Evolutionary conservation across 2,888 invertebrate genomes (phyloP).

Genomic region (Brachyptera putata): DNA sequence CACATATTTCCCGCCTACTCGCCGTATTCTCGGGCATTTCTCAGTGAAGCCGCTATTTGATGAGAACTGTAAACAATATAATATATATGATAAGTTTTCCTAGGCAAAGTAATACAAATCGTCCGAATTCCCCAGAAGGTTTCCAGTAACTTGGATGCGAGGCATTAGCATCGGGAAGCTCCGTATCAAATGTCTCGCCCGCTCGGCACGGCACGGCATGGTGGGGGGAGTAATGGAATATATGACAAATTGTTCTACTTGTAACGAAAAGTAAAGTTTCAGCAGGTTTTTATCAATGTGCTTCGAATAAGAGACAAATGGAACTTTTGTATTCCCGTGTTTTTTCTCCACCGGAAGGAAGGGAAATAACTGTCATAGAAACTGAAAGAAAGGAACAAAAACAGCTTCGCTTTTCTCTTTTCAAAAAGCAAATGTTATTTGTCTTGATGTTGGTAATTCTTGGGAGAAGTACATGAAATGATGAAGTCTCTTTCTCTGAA

Average conservation of each 20-base stretch:
- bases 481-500: too few species aligned
- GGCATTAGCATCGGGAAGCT: background rate
- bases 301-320: constrained; percentile 13
- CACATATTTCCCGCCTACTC: too few species aligned
- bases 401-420: background rate
- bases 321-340: constrained; percentile 7
- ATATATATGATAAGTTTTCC: background rate
- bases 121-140: background rate
- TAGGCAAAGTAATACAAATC: background rate
- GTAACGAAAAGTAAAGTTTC: constrained; percentile 17
- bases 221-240: constrained; percentile 17
- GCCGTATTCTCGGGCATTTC: too few species aligned
- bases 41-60: too few species aligned
- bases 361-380: constrained; percentile 10
- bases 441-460: too few species aligned
- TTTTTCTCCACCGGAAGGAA: background rate
- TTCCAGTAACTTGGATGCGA: constrained; percentile 2
- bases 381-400: background rate
- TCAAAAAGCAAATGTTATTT: background rate
- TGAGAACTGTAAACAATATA: background rate
- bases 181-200: background rate
- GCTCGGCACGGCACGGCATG: background rate
- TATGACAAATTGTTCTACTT: constrained; percentile 22
- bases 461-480: too few species aligned
- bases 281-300: constrained; percentile 1